phyloP scores from a whole-genome alignment of 2,113 vertebrate genomes.

The Oryzias woworae region DNA sequence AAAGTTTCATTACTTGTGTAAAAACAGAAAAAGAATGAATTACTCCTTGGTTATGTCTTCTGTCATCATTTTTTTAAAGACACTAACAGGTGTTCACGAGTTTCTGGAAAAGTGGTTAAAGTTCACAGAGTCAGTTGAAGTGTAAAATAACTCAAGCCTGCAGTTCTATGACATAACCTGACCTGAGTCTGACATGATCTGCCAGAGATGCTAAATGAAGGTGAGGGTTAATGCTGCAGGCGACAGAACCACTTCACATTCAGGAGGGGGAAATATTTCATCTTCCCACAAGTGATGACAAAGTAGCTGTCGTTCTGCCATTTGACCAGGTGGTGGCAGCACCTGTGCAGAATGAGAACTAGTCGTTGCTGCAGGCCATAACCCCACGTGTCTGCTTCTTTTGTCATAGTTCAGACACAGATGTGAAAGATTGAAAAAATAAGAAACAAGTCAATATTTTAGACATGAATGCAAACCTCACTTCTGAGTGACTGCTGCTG shows the following conservation, averaged over 20 bases:
- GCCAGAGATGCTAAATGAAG: not conserved
- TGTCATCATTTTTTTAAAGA: not conserved
- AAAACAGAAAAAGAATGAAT: not conserved
- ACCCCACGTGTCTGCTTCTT: no score
- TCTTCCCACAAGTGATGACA: not conserved
- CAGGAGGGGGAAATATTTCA: not conserved
- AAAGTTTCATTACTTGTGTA: not conserved
- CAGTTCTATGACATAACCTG: not conserved
- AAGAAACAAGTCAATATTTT: no score
- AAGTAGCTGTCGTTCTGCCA: not conserved
- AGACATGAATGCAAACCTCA: no score
- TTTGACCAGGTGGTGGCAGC: conserved; percentile 17
- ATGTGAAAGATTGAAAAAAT: no score
- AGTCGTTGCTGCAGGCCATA: not conserved
- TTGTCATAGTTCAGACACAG: no score
- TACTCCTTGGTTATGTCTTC: not conserved
- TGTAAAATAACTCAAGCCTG: not conserved
- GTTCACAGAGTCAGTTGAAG: not conserved
- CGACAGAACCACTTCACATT: not conserved
- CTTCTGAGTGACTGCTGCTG: not conserved
- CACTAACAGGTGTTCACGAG: not conserved
- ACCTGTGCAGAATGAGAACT: not conserved
- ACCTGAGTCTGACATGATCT: not conserved
- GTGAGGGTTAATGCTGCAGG: not conserved
- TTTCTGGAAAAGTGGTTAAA: not conserved